Percentiles rank a stretch among this genome's conserved stretches.
Evolutionary conservation across 2,888 invertebrate genomes (phyloP).

Genomic region (Ormyrus thymus): DNA sequence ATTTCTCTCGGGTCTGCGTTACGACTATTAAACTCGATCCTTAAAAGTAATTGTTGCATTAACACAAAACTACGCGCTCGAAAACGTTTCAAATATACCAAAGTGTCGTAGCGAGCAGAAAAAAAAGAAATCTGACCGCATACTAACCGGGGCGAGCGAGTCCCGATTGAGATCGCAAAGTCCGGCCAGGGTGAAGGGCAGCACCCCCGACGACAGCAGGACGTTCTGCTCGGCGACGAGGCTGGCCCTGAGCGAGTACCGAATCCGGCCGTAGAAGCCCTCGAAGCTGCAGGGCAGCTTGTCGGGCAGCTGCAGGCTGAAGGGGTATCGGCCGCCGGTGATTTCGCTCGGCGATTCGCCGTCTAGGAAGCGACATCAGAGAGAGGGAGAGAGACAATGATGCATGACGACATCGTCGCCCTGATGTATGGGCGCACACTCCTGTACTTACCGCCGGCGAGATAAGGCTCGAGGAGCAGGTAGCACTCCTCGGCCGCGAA

Average conservation of each 20-base stretch:
- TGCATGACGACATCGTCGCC: slow-evolving; percentile 4
- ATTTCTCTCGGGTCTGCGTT: slow-evolving; percentile 24
- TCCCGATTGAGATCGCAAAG: slow-evolving; percentile 75
- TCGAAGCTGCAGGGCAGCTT: slow-evolving; percentile 73
- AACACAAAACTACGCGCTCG: no score
- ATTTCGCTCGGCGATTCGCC: slow-evolving; percentile 60
- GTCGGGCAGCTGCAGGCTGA: slow-evolving; percentile 74
- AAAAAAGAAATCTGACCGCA: no score
- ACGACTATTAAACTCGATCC: no score
- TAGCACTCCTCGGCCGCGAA: slow-evolving; percentile 65
- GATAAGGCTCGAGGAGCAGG: slow-evolving; percentile 62
- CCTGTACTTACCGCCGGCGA: slow-evolving; percentile 63
- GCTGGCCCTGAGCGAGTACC: slow-evolving; percentile 74
- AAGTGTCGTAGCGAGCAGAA: no score
- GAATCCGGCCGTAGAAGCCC: slow-evolving; percentile 74
- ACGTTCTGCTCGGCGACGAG: slow-evolving; percentile 68
- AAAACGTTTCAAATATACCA: no score
- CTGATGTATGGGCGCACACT: background rate
- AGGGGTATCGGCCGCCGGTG: slow-evolving; percentile 71
- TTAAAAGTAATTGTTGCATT: no score
- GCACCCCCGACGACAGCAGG: slow-evolving; percentile 59
- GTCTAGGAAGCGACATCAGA: slow-evolving; percentile 53
- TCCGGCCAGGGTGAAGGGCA: slow-evolving; percentile 76
- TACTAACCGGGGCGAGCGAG: slow-evolving; percentile 67
- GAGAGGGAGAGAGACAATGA: slow-evolving; percentile 18